phyloP scores from a whole-genome alignment of 2,113 vertebrate species.

The Bufo bufo region DNA sequence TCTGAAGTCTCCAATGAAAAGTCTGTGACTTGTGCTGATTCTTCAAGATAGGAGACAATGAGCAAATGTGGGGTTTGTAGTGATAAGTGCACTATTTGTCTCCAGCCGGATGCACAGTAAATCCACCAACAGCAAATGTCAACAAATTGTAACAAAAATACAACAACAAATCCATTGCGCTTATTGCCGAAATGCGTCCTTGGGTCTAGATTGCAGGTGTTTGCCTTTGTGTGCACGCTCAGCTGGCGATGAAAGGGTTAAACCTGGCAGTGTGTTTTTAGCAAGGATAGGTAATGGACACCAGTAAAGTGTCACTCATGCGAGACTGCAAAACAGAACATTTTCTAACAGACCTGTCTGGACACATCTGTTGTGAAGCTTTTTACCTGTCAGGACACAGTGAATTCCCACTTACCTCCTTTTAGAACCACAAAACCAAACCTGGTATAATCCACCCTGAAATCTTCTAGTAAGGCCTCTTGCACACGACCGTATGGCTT shows the following conservation, averaged over 20 bases:
- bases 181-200: not conserved
- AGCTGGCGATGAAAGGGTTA: conserved; percentile 10
- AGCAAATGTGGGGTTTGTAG: not conserved
- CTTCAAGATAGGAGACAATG: not conserved
- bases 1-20: not conserved
- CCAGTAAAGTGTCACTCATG: conserved; percentile 21
- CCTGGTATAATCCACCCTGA: conserved; percentile 10
- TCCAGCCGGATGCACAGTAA: not conserved
- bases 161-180: no score
- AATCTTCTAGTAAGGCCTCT: not conserved
- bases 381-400: conserved; percentile 28
- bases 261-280: not conserved
- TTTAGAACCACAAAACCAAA: not conserved
- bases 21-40: not conserved
- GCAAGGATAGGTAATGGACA: conserved; percentile 5
- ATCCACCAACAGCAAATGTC: not conserved
- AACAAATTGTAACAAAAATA: not conserved
- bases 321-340: conserved; percentile 29
- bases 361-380: conserved; percentile 25
- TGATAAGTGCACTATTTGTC: not conserved
- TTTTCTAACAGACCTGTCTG: conserved; percentile 31
- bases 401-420: not conserved
- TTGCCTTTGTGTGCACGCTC: not conserved
- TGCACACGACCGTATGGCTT: no score
- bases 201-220: not conserved